Percentiles rank a stretch among this genome's conserved stretches.
Evolutionary conservation across 2,113 vertebrate species (phyloP).

Genomic region (Calonectris borealis): DNA sequence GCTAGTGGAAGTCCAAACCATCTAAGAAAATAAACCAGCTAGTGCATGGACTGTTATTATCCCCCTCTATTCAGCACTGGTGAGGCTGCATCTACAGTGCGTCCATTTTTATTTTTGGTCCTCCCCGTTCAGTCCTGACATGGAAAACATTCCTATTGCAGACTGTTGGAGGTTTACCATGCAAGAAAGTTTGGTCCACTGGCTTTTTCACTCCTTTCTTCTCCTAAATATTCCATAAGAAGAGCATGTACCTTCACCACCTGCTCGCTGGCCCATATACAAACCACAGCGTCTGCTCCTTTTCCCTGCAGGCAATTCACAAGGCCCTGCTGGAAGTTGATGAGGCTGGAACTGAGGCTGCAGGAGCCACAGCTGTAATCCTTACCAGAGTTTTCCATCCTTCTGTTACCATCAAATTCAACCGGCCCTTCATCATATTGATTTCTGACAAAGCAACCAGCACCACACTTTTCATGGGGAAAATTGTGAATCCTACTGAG

Average conservation of each 20-base stretch:
- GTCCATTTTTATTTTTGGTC: not conserved
- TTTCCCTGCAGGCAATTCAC: constrained; percentile 78
- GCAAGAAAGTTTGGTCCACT: not conserved
- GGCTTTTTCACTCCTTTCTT: not conserved
- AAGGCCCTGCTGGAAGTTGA: constrained; percentile 82
- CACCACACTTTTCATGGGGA: constrained; percentile 82
- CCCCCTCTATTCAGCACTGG: not conserved
- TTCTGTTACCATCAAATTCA: not conserved
- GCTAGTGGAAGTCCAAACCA: not conserved
- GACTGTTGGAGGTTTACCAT: not conserved
- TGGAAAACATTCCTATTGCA: not conserved
- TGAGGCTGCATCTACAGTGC: not conserved
- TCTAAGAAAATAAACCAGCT: not conserved
- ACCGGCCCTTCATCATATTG: constrained; percentile 78
- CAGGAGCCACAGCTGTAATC: constrained; percentile 64
- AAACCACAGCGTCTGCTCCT: not conserved
- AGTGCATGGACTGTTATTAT: not conserved
- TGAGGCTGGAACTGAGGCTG: constrained; percentile 84
- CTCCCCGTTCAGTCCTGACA: not conserved
- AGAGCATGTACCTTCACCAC: not conserved
- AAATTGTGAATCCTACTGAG: constrained; percentile 75
- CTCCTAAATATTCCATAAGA: not conserved
- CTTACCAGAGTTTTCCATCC: constrained; percentile 67
- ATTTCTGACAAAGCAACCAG: constrained; percentile 39
- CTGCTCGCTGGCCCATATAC: not conserved